Evolutionary conservation across 2,113 vertebrate genomes (phyloP).

Genomic region (Boleophthalmus pectinirostris): DNA sequence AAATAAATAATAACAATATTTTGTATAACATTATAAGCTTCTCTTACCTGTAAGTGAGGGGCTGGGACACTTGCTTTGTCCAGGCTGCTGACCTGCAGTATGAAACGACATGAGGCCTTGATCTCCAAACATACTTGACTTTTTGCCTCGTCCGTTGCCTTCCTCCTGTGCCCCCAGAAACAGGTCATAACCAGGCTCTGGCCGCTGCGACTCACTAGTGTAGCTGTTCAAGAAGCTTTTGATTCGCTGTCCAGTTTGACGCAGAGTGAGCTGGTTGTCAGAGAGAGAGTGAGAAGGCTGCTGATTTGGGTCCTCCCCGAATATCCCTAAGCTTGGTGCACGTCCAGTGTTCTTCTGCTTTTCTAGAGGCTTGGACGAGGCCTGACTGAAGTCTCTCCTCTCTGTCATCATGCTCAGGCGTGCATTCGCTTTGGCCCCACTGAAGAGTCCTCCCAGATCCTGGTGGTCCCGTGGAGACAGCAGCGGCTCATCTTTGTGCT

Average conservation of each 20-base stretch:
- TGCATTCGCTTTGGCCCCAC: conserved; percentile 85
- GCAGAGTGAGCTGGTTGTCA: conserved; percentile 89
- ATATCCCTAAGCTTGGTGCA: conserved; percentile 78
- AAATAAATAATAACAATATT: not conserved
- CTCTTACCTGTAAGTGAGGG: conserved; percentile 85
- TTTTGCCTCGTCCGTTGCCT: conserved; percentile 78
- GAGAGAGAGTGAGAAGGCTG: conserved; percentile 86
- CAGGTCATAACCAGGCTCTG: conserved; percentile 76
- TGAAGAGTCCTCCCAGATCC: conserved; percentile 92
- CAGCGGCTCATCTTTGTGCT: conserved; percentile 93
- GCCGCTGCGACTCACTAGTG: conserved; percentile 82
- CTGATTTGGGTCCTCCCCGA: conserved; percentile 87
- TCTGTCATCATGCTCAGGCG: conserved; percentile 83
- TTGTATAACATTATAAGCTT: conserved; percentile 15
- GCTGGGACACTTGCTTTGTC: conserved; percentile 78
- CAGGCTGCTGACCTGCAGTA: conserved; percentile 82
- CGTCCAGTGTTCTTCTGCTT: conserved; percentile 87
- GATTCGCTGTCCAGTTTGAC: conserved; percentile 84
- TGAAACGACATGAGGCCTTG: conserved; percentile 90
- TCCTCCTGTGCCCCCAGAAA: conserved; percentile 84
- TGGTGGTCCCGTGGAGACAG: conserved; percentile 84
- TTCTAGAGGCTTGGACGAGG: conserved; percentile 79
- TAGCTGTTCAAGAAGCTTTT: conserved; percentile 86
- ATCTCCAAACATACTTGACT: conserved; percentile 91
- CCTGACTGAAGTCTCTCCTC: conserved; percentile 83